Evolutionary conservation across 2,797 vertebrate genomes (phyloP).

Genomic region (Melopsittacus undulatus): DNA sequence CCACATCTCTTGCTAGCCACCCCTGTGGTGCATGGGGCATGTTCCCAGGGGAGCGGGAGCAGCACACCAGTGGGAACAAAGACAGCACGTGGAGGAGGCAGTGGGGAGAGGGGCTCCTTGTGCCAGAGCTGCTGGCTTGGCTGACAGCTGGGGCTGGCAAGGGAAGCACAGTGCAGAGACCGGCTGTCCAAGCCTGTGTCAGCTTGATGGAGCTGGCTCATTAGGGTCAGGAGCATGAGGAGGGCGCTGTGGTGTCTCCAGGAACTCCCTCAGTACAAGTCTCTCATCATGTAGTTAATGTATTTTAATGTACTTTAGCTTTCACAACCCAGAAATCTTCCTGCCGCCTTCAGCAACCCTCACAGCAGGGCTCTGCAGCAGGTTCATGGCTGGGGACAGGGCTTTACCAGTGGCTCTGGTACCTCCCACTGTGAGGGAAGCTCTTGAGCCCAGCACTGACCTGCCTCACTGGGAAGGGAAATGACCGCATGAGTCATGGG

Average conservation of each 20-base stretch:
- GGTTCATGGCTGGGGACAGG: neutral
- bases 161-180: fast-evolving
- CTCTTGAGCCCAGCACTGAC: neutral
- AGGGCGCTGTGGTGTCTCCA: neutral
- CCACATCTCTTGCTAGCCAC: neutral
- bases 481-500: neutral
- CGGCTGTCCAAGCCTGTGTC: neutral
- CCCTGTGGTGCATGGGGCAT: fast-evolving
- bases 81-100: neutral
- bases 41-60: neutral
- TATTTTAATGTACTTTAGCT: neutral
- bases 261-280: neutral
- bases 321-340: neutral
- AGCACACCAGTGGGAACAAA: neutral
- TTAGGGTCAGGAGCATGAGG: neutral
- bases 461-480: neutral
- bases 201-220: neutral
- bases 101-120: neutral
- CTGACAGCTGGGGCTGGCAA: neutral
- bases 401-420: neutral
- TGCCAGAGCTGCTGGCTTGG: neutral
- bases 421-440: neutral
- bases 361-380: neutral
- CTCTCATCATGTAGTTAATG: neutral
- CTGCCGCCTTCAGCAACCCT: neutral